Percentiles rank a stretch among this genome's conserved stretches.
Conservation (phyloP, 2,113 vertebrate species). For the Percina caprodes region DNA sequence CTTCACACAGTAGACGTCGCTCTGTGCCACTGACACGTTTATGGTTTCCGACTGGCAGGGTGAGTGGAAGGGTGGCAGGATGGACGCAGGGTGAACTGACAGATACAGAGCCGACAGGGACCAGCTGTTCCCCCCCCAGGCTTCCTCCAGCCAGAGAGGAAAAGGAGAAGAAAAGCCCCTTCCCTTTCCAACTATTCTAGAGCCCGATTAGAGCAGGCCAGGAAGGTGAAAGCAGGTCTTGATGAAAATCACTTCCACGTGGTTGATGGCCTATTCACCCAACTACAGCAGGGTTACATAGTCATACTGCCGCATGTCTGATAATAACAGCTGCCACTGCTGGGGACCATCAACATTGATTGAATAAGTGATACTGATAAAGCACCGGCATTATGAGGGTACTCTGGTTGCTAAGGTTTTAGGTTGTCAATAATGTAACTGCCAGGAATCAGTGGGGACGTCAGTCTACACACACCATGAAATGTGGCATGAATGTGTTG, state of each 20-base stretch:
- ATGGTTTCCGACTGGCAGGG: slow-evolving; percentile 70
- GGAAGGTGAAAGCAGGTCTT: slow-evolving; percentile 73
- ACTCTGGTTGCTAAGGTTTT: neutral
- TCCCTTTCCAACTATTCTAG: slow-evolving; percentile 29
- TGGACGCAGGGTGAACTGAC: slow-evolving; percentile 74
- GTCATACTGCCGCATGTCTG: neutral
- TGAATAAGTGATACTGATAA: neutral
- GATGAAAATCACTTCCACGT: slow-evolving; percentile 76
- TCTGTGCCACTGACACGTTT: slow-evolving; percentile 76
- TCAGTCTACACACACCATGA: neutral
- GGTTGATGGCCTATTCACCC: slow-evolving; percentile 47
- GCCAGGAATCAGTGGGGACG: slow-evolving; percentile 5
- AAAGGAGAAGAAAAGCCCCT: slow-evolving; percentile 61
- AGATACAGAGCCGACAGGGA: slow-evolving; percentile 56
- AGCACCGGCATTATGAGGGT: neutral
- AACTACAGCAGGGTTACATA: neutral
- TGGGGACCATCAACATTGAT: neutral
- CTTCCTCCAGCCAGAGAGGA: slow-evolving; percentile 72
- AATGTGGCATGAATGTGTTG: neutral
- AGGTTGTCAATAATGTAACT: neutral
- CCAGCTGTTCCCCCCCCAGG: slow-evolving; percentile 31
- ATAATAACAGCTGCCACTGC: slow-evolving; percentile 16
- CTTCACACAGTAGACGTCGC: slow-evolving; percentile 64
- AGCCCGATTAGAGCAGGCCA: slow-evolving; percentile 54
- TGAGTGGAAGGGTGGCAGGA: slow-evolving; percentile 80